phyloP scores from a whole-genome alignment of 2,113 vertebrate genomes.

The Eurypyga helias region DNA sequence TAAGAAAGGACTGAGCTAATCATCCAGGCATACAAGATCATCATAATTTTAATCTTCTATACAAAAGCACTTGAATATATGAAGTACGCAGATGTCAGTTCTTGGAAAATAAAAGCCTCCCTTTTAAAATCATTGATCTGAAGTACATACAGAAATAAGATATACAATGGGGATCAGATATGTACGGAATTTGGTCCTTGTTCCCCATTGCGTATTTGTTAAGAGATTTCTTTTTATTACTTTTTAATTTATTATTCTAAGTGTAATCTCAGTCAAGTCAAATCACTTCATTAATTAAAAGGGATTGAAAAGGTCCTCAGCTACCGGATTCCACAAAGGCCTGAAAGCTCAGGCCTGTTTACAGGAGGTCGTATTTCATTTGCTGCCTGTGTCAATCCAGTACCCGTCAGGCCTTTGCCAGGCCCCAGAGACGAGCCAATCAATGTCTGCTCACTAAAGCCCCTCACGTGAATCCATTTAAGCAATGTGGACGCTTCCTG shows the following conservation, averaged over 20 bases:
- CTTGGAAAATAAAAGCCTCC: neutral
- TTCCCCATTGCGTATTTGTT: constrained; percentile 47
- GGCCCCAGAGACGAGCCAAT: constrained; percentile 86
- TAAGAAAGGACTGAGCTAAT: constrained; percentile 6
- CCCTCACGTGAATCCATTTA: constrained; percentile 88
- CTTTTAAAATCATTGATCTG: neutral
- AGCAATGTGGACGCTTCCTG: constrained; percentile 90
- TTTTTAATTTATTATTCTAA: constrained; percentile 83
- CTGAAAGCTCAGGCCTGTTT: constrained; percentile 85
- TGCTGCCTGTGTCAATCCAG: constrained; percentile 88
- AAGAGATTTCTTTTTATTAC: constrained; percentile 65
- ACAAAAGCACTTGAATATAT: neutral
- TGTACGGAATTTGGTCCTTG: neutral
- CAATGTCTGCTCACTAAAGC: constrained; percentile 87
- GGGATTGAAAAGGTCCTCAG: constrained; percentile 88
- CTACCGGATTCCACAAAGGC: constrained; percentile 83
- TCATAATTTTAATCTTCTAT: neutral
- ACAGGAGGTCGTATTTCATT: constrained; percentile 93
- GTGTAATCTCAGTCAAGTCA: constrained; percentile 82
- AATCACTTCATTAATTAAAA: constrained; percentile 95
- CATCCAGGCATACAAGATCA: neutral
- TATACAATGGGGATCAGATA: neutral
- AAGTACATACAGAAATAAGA: neutral
- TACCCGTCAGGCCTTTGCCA: constrained; percentile 70
- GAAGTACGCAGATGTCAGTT: neutral